Percentiles rank a stretch among this genome's conserved stretches.
phyloP scores from a whole-genome alignment of 35 echinoderm and acorn worm species.

The Anneissia japonica region DNA sequence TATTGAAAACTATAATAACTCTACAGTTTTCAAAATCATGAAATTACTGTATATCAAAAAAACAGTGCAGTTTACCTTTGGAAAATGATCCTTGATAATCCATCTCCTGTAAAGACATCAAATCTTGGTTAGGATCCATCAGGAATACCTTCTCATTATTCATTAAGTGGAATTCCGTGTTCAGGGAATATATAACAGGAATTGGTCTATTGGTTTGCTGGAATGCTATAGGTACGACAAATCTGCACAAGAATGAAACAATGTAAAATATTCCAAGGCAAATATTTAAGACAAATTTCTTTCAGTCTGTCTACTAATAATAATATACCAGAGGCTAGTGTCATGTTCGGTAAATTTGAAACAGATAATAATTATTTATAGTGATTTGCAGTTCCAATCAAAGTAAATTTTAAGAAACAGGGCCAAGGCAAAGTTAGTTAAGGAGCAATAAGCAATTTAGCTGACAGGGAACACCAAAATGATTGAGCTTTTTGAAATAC shows the following conservation, averaged over 20 bases:
- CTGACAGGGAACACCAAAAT: not conserved
- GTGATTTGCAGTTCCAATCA: no score
- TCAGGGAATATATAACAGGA: conserved; percentile 90
- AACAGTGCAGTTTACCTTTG: conserved; percentile 76
- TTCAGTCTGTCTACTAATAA: no score
- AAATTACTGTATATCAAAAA: no score
- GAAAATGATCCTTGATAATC: conserved; percentile 91
- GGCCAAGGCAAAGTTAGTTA: no score
- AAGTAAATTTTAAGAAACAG: no score
- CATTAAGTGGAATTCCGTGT: conserved; percentile 97
- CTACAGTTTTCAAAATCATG: no score
- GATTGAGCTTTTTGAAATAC: not conserved
- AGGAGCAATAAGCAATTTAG: not conserved
- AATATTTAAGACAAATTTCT: not conserved
- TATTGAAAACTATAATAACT: no score
- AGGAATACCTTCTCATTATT: conserved; percentile 99
- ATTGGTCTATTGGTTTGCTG: conserved; percentile 97
- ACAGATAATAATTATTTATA: no score
- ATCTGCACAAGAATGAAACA: conserved; percentile 40
- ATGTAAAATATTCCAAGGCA: not conserved
- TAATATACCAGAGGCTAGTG: no score
- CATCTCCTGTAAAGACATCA: conserved; percentile 87
- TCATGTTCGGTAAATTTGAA: no score
- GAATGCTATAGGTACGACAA: conserved; percentile 98
- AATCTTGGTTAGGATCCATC: conserved; percentile 90